These are phyloP conservation scores for Dipodomys stephensi DNA, from an alignment of 2,113 vertebrate genomes.

Conservation along the genomic window DNA sequence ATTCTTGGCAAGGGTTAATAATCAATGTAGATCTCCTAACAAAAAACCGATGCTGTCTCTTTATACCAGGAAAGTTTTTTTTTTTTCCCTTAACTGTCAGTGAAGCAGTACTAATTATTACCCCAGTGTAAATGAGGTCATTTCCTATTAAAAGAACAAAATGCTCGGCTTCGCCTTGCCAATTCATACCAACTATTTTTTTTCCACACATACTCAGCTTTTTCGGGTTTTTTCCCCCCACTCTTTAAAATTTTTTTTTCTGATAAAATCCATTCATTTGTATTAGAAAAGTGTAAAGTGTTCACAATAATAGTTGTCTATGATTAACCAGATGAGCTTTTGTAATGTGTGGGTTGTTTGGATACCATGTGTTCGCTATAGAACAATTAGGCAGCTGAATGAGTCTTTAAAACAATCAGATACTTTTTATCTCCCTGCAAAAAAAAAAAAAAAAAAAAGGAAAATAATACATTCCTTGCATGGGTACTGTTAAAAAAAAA, in stretches of 20 bases:
- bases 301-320: slow-evolving; percentile 91
- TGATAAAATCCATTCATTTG: slow-evolving; percentile 94
- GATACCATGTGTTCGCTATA: slow-evolving; percentile 93
- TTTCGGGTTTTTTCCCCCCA: slow-evolving; percentile 86
- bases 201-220: slow-evolving; percentile 91
- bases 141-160: slow-evolving; percentile 95
- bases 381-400: slow-evolving; percentile 94
- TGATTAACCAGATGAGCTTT: slow-evolving; percentile 94
- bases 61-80: slow-evolving; percentile 94
- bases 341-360: slow-evolving; percentile 93
- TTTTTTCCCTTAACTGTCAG: slow-evolving; percentile 91
- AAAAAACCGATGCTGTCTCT: slow-evolving; percentile 92
- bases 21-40: slow-evolving; percentile 89
- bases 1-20: slow-evolving; percentile 90
- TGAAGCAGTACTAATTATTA: slow-evolving; percentile 95
- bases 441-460: slow-evolving; percentile 65
- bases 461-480: too few relatives aligned
- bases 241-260: slow-evolving; percentile 84
- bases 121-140: slow-evolving; percentile 94
- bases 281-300: slow-evolving; percentile 94
- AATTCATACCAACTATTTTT: slow-evolving; percentile 93
- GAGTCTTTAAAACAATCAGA: slow-evolving; percentile 94
- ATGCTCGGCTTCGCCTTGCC: slow-evolving; percentile 92
- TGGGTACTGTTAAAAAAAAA: slow-evolving; percentile 72
- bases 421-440: slow-evolving; percentile 90